A percentile compares a stretch with the other conserved stretches of the same genome.
Evolutionary conservation across 2,888 invertebrate genomes (phyloP).

Genomic region (Silvanus unidentatus): DNA sequence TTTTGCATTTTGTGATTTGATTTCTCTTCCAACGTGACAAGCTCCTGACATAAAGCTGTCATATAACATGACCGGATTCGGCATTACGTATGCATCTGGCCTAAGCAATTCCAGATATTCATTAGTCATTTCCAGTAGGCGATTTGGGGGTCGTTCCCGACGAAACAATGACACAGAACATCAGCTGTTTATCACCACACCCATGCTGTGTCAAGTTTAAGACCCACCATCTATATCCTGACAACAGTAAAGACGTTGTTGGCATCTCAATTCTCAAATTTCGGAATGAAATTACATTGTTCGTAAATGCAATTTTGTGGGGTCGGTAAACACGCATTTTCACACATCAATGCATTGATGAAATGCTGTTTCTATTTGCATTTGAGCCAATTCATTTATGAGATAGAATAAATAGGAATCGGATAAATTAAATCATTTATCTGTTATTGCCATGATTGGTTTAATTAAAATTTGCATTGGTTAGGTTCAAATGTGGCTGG

Average conservation of each 20-base stretch:
- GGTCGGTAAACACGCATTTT: background rate
- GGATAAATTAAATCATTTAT: too few species aligned
- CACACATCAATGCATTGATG: too few species aligned
- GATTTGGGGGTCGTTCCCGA: background rate
- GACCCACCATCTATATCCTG: too few species aligned
- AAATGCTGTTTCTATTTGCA: too few species aligned
- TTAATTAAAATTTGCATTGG: too few species aligned
- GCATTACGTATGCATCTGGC: constrained; percentile 12
- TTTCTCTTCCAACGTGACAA: constrained; percentile 7
- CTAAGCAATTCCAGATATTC: constrained; percentile 8
- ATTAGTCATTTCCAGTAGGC: constrained; percentile 10
- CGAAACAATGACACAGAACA: constrained; percentile 1
- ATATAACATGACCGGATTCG: constrained; percentile 12
- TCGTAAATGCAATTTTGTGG: constrained; percentile 1
- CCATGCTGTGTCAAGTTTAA: background rate
- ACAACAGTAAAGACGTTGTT: too few species aligned
- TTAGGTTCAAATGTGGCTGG: too few species aligned
- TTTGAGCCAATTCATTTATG: too few species aligned
- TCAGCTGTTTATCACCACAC: background rate
- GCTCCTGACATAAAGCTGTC: constrained; percentile 10
- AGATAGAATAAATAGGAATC: too few species aligned
- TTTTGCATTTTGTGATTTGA: background rate
- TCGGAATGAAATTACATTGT: constrained; percentile 2
- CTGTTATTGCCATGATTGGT: too few species aligned
- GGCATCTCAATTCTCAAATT: too few species aligned